Conservation (phyloP, 2,888 invertebrate genomes). For the Heteromyza rotundicornis region DNA sequence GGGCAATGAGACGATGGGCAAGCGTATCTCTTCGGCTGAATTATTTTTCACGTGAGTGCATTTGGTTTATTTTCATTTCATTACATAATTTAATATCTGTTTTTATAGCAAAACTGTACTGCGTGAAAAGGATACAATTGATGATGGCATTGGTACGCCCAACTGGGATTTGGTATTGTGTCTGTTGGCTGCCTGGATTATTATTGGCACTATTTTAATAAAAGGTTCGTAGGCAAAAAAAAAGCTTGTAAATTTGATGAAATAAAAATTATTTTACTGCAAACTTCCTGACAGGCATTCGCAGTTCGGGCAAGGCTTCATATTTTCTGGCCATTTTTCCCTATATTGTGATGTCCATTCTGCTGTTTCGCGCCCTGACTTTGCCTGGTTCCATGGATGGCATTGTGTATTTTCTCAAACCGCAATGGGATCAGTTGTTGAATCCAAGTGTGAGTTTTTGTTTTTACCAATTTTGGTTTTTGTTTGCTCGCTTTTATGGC, state of each 20-base stretch:
- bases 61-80: constrained; percentile 1
- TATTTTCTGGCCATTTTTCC: constrained; percentile 77
- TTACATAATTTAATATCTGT: not conserved
- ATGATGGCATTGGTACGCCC: constrained; percentile 65
- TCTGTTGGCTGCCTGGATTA: constrained; percentile 65
- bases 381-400: constrained; percentile 69
- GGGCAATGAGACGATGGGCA: constrained; percentile 29
- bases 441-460: constrained; percentile 45
- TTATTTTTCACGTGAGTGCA: constrained; percentile 60
- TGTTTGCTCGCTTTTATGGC: too few species aligned
- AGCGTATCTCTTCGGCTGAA: constrained; percentile 57
- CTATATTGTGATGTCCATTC: constrained; percentile 68
- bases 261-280: not conserved
- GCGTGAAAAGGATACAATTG: constrained; percentile 63
- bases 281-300: constrained; percentile 64
- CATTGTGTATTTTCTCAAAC: constrained; percentile 70
- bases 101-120: constrained; percentile 63
- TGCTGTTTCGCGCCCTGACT: constrained; percentile 68
- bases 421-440: constrained; percentile 66
- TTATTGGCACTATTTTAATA: constrained; percentile 65
- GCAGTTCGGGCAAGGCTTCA: constrained; percentile 69
- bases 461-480: too few species aligned
- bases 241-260: not conserved
- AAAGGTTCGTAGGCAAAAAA: too few species aligned
- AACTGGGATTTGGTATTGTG: constrained; percentile 66